Conservation (phyloP, 2,113 vertebrate species). For the Gnathonemus echidnorhynchus region DNA sequence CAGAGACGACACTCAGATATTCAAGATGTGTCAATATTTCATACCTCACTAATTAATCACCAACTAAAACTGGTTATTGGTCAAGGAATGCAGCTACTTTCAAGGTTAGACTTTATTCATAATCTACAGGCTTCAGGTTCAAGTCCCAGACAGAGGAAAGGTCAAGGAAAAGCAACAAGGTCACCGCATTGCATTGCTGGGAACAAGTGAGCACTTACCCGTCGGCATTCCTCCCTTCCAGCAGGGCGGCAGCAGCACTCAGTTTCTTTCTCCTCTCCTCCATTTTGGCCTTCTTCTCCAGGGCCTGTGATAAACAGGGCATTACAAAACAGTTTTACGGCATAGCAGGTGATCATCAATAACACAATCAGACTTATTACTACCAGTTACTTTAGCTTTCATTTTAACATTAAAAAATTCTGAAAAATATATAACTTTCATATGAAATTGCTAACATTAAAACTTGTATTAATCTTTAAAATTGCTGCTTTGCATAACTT, state of each 20-base stretch:
- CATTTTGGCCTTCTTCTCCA: constrained; percentile 73
- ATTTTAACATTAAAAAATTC: background rate
- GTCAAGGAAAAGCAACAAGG: background rate
- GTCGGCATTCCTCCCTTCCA: constrained; percentile 79
- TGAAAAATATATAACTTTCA: background rate
- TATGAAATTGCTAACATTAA: background rate
- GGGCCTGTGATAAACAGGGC: constrained; percentile 56
- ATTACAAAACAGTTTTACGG: background rate
- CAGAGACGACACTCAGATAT: background rate
- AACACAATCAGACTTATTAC: background rate
- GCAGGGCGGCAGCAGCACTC: constrained; percentile 64
- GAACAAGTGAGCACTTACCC: constrained; percentile 63
- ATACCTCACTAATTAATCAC: background rate
- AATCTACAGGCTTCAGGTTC: background rate
- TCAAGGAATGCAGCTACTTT: background rate
- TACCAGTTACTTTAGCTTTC: background rate
- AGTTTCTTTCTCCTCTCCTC: constrained; percentile 80
- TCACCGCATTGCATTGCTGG: background rate
- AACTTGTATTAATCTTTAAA: background rate
- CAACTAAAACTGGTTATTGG: background rate
- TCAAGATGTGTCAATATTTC: background rate
- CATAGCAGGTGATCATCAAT: background rate
- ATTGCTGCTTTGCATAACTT: background rate
- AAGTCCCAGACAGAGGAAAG: background rate
- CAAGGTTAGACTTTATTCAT: background rate